Base-by-base conservation (phyloP, 1,140 invertebrate genomes). In the Oedothorax gibbosus region DNA sequence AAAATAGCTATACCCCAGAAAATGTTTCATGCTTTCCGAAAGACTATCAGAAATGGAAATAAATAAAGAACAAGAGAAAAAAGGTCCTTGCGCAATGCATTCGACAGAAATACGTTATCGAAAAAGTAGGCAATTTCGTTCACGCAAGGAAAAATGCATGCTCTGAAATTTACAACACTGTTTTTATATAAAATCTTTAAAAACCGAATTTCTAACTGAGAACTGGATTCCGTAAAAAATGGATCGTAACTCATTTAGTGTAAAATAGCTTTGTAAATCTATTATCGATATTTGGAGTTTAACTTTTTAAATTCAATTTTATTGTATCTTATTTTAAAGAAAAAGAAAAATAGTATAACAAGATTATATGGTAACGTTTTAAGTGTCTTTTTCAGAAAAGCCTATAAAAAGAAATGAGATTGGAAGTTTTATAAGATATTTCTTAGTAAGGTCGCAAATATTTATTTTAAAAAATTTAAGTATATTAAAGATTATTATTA, bases 91-190 rank as follows among this genome's bases (percentile, higher is more conserved):
- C 56, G 77, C 65, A 69, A 80, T 80, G 77, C 20, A 68, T 69
- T 64, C 69, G 77, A 80, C 77, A 80, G 77, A 80, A 80, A 80
- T 56, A 66, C 77, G 62, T 80, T 80, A 80, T 80, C 64, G 77
- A 68, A 80, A 35, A 80, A 80, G 65, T 80, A 66, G 62, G 64
- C 65, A 21, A 66, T 66, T 80, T 80, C 53, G 51, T 80, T 68
- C 54, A 69, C 77, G 77, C 77, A 21, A 68, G 60, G 62, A 7
- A 20, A 53, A 65, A 57, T 80, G 57, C 51, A 80, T 80, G 77
- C 64, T 57, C 50, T n/a, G 65, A 69, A 80, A 80, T 80, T 80
- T 80, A 80, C 77, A 53, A 62, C 53, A 11, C 64, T 35, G 35
- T 35, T 69, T 69, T 56, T 57, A 56, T 49, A 50, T 66, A 69